These are phyloP conservation scores for Salmo trutta DNA, from an alignment of 2,797 vertebrate genomes.

Conservation along the genomic window DNA sequence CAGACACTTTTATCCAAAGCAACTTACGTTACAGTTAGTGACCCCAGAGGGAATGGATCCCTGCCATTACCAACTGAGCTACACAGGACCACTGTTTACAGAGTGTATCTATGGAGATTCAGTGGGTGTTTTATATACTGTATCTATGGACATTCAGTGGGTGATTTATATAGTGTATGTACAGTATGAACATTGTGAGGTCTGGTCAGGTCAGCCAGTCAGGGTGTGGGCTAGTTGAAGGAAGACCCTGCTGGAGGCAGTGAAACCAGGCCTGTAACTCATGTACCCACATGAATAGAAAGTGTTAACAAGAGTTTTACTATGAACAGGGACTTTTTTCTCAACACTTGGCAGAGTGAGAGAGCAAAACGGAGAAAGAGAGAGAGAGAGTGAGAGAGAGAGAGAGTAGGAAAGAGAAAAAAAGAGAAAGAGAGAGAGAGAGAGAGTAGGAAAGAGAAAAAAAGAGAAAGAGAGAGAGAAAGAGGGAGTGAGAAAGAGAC, in stretches of 20 bases:
- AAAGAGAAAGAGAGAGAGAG: no score
- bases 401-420: not conserved
- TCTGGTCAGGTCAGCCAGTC: slow-evolving; percentile 35
- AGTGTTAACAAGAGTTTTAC: slow-evolving; percentile 14
- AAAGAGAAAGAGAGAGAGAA: no score
- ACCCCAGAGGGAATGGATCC: not conserved
- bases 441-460: not conserved
- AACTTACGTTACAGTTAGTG: not conserved
- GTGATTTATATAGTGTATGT: not conserved
- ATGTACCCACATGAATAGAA: slow-evolving; percentile 21
- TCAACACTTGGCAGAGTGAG: not conserved
- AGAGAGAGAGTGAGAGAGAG: not conserved
- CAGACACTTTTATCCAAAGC: no score
- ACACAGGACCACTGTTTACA: not conserved
- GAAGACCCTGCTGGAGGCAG: slow-evolving; percentile 4
- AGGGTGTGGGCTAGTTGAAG: slow-evolving; percentile 22
- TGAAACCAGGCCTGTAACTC: slow-evolving; percentile 22
- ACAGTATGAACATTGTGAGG: slow-evolving; percentile 16
- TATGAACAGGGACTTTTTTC: slow-evolving; percentile 24
- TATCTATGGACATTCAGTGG: not conserved
- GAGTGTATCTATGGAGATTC: not conserved
- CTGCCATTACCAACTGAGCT: not conserved
- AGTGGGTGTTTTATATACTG: not conserved
- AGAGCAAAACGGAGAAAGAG: not conserved
- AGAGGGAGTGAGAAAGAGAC: no score